Conservation (phyloP, 2,888 invertebrate genomes). For the Galerucella nymphaeae region DNA sequence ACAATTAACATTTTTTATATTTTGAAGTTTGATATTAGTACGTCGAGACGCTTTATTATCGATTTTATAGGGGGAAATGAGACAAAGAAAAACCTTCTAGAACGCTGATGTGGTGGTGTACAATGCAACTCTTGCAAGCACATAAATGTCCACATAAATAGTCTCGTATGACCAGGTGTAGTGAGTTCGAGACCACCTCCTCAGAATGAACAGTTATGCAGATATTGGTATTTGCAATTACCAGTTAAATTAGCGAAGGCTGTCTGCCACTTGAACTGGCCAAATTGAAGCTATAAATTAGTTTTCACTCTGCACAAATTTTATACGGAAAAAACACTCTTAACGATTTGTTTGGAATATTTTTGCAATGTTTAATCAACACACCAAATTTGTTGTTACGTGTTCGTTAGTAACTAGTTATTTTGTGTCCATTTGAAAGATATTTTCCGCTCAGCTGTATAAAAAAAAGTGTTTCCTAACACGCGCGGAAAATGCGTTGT, state of each 20-base stretch:
- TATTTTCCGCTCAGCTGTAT: no score
- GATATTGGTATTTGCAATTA: conserved; percentile 60
- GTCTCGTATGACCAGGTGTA: conserved; percentile 63
- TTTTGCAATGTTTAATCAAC: no score
- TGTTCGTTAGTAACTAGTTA: no score
- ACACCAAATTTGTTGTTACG: no score
- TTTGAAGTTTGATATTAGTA: no score
- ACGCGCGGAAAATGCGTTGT: no score
- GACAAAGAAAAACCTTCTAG: background rate
- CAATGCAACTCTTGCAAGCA: conserved; percentile 61
- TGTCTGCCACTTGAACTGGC: conserved; percentile 37
- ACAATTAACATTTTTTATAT: no score
- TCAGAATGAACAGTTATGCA: conserved; percentile 42
- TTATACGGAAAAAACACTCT: conserved; percentile 12
- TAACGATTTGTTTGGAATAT: background rate
- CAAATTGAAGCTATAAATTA: conserved; percentile 38
- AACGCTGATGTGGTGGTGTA: conserved; percentile 47
- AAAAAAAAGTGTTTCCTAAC: no score
- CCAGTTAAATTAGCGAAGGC: conserved; percentile 53
- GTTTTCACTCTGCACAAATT: conserved; percentile 25
- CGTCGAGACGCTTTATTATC: no score
- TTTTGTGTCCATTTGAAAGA: no score
- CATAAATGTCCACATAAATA: conserved; percentile 65
- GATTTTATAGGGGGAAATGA: background rate
- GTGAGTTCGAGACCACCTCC: conserved; percentile 52